Evolutionary conservation across 2,797 vertebrate species (phyloP).

Genomic region (Onychomys torridus): DNA sequence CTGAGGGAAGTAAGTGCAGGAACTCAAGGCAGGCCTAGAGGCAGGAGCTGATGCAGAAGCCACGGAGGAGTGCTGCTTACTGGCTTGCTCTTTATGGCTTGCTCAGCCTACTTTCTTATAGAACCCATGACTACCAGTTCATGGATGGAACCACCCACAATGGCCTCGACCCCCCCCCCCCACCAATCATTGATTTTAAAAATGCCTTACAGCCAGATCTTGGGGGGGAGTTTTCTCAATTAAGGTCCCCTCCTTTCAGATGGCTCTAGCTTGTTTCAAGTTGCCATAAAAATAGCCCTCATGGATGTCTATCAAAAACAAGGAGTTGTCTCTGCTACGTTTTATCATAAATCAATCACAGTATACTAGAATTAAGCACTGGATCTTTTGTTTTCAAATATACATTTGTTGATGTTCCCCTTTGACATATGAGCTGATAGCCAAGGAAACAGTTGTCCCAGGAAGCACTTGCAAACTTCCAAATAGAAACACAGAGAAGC

Average conservation of each 20-base stretch:
- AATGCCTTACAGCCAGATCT: neutral
- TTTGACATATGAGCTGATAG: neutral
- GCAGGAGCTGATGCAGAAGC: neutral
- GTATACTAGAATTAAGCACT: neutral
- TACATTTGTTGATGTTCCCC: neutral
- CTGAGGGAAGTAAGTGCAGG: neutral
- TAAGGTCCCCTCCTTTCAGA: neutral
- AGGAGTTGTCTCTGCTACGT: neutral
- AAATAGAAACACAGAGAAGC: slow-evolving; percentile 43
- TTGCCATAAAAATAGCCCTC: neutral
- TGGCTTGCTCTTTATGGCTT: neutral
- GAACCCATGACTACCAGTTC: neutral
- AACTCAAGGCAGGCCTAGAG: neutral
- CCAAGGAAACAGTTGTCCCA: neutral
- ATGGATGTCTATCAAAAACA: neutral
- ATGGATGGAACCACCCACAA: neutral
- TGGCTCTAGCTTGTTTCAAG: neutral
- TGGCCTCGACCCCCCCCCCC: neutral
- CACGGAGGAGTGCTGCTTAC: neutral
- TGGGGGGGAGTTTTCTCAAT: neutral
- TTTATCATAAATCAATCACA: neutral
- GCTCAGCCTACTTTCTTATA: neutral
- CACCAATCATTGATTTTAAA: neutral
- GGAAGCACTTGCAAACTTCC: slow-evolving; percentile 4
- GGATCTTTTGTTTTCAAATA: slow-evolving; percentile 39